A percentile compares a stretch with the other conserved stretches of the same genome.
Evolutionary conservation across 2,797 vertebrate species (phyloP).

Genomic region (Enteromius trimaculatus): DNA sequence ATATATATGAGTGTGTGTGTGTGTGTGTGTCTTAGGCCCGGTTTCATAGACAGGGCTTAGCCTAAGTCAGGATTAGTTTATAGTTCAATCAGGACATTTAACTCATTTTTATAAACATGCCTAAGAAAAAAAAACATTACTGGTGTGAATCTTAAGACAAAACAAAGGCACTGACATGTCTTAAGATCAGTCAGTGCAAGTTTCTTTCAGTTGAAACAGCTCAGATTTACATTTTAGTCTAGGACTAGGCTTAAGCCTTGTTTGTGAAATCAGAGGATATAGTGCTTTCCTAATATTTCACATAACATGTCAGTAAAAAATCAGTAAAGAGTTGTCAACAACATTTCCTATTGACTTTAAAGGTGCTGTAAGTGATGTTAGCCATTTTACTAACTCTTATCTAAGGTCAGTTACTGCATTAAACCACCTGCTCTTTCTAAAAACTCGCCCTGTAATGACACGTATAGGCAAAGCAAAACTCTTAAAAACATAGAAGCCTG

Average conservation of each 20-base stretch:
- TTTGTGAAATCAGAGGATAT: no score
- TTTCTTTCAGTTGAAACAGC: no score
- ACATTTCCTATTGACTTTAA: slow-evolving; percentile 9
- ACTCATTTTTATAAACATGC: no score
- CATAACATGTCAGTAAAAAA: background rate
- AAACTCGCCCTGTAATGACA: background rate
- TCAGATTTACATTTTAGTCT: no score
- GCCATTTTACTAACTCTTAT: background rate
- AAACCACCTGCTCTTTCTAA: background rate
- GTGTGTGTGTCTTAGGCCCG: background rate
- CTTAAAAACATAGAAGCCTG: background rate
- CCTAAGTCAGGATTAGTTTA: no score
- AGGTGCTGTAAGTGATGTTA: slow-evolving; percentile 20
- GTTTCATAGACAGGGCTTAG: no score
- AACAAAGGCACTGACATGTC: no score
- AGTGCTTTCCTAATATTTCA: background rate
- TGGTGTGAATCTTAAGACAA: no score
- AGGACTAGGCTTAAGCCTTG: no score
- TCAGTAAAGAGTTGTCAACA: background rate
- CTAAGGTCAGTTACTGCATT: background rate
- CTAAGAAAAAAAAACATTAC: no score
- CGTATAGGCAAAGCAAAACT: background rate
- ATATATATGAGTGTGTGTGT: background rate
- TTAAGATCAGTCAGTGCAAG: no score
- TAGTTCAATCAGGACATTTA: no score